Base-by-base conservation (phyloP, 2,797 vertebrate species). In the Odontamblyopus rebecca region DNA sequence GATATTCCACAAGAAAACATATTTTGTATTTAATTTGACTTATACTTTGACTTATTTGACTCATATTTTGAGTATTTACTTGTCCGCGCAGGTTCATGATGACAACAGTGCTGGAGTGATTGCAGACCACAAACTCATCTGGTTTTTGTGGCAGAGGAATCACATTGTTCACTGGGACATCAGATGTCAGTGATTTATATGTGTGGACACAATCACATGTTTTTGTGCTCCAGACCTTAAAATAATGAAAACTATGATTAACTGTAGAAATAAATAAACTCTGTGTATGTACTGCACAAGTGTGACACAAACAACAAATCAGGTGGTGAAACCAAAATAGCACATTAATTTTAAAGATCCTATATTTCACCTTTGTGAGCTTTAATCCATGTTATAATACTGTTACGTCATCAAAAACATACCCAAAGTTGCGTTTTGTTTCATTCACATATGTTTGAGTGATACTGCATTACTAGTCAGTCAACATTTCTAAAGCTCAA, bases 81-180 rank as follows among this genome's bases (percentile, higher is more conserved):
- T 99, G 97, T 16, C 97, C 98, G 60, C 95, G 95, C 94, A 97
- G 96, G 92, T 95, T 97, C 95, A 99, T 96, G 84, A 98, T 94
- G 81, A 97, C 96, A 0, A 98, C 95, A 0, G 95, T 97, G 82
- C 94, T 97, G 0, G 98, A 98, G 73, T 96, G 94, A 91, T 98
- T 99, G 74, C 98, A 99, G 74, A 98, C 94, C 64, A 99, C 95
- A 0, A 99, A 99, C 87, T 98, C 96, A 72, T 98, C 96, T 0
- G 97, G 96, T 73, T 97, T 98, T 89, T 98, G 98, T 48, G 97
- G 97, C 23, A 98, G 93, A 60, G 95, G 91, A 73, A 96, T 93
- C 70, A 99, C 97, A 18, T 95, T 97, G 89, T 99, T 98, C 82
- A 99, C 96, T 0, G 97, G 97, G 77, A 97, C 96, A 59, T 97